Evolutionary conservation across 2,113 vertebrate genomes (phyloP).

Genomic region (Rhynchomys soricoides): DNA sequence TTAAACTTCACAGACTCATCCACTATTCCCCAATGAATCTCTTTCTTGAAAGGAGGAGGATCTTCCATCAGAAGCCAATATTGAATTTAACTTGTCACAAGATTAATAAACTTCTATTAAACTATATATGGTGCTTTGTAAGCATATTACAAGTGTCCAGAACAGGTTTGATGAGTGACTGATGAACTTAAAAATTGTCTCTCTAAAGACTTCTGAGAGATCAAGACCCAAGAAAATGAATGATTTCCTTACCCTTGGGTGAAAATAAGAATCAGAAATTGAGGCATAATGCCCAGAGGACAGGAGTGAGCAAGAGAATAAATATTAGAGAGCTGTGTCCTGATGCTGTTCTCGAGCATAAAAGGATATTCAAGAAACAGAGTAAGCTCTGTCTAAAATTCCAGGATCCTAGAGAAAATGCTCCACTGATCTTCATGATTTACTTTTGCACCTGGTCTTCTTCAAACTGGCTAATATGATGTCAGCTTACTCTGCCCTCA

Average conservation of each 20-base stretch:
- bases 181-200: background rate
- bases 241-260: background rate
- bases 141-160: background rate
- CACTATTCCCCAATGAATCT: background rate
- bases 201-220: background rate
- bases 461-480: background rate
- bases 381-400: no score
- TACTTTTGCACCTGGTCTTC: background rate
- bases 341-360: background rate
- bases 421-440: background rate
- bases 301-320: background rate
- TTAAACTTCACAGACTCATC: background rate
- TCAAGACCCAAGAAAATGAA: background rate
- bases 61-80: background rate
- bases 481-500: background rate
- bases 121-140: background rate
- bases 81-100: background rate
- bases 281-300: background rate
- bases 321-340: background rate
- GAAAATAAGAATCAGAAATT: background rate
- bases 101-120: background rate
- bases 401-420: background rate
- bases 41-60: background rate
- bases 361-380: background rate
- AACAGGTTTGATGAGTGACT: background rate